phyloP scores from a whole-genome alignment of 2,797 vertebrate species.

The Peromyscus melanophrys region DNA sequence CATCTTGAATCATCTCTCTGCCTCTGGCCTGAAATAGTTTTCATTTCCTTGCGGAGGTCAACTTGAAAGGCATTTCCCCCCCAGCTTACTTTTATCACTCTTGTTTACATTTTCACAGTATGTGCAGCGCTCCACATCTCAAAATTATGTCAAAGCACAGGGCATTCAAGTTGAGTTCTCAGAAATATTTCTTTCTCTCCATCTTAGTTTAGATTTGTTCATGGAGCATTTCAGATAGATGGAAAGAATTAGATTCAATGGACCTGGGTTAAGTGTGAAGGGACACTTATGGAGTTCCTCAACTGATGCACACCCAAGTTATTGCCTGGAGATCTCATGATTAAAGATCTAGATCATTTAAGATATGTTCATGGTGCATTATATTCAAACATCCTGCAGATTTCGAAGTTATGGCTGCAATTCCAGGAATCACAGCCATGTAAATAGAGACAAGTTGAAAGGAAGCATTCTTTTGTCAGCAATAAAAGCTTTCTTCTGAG shows the following conservation, averaged over 20 bases:
- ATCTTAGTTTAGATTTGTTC: conserved; percentile 26
- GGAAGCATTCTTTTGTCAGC: conserved; percentile 10
- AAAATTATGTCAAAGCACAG: conserved; percentile 54
- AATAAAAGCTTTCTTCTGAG: background rate
- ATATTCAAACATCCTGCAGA: background rate
- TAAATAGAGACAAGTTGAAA: conserved; percentile 32
- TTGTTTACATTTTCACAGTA: conserved; percentile 55
- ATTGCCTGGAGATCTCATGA: background rate
- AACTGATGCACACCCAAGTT: background rate
- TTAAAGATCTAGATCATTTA: background rate
- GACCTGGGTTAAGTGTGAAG: background rate
- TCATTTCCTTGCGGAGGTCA: conserved; percentile 48
- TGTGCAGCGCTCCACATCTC: background rate
- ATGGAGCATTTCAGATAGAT: background rate
- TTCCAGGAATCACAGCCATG: background rate
- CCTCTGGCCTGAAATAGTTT: conserved; percentile 44
- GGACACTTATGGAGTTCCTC: background rate
- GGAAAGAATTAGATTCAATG: background rate
- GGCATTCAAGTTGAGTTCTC: conserved; percentile 33
- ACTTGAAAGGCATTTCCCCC: conserved; percentile 15
- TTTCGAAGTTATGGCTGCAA: background rate
- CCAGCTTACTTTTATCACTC: conserved; percentile 22
- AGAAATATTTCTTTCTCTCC: conserved; percentile 17
- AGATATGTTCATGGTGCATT: background rate
- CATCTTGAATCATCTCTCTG: conserved; percentile 50